Percentiles rank a stretch among this genome's conserved stretches.
phyloP scores from a whole-genome alignment of 2,888 invertebrate genomes.

The Acanthacorydalis orientalis region DNA sequence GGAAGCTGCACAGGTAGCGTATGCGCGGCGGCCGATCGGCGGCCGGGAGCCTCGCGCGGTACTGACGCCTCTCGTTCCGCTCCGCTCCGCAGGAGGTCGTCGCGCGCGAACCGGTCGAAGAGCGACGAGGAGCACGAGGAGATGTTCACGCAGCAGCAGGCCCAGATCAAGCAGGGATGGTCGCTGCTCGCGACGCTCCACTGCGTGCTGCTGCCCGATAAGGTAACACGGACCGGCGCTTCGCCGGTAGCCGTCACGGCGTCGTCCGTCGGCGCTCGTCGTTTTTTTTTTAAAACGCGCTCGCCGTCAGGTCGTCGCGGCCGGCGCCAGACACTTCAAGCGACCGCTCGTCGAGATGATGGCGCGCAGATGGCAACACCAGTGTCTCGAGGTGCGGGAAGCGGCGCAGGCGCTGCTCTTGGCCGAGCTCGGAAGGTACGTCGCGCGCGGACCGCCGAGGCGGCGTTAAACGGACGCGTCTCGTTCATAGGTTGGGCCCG shows the following conservation, averaged over 20 bases:
- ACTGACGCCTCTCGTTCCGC: no score
- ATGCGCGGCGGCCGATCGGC: no score
- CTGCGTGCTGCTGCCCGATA: constrained; percentile 88
- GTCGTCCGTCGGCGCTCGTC: no score
- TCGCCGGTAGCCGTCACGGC: constrained; percentile 39
- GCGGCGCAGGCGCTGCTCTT: constrained; percentile 90
- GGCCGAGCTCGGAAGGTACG: constrained; percentile 70
- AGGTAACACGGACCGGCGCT: constrained; percentile 43
- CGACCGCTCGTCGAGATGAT: constrained; percentile 96
- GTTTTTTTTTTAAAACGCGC: no score
- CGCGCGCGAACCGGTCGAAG: constrained; percentile 47
- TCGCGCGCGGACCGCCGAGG: constrained; percentile 74
- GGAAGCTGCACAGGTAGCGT: constrained; percentile 51
- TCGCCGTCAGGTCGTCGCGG: constrained; percentile 23
- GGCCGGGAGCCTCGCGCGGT: no score
- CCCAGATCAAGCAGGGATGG: constrained; percentile 95
- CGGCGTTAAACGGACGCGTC: constrained; percentile 26
- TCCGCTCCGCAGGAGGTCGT: constrained; percentile 44
- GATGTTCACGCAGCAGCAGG: constrained; percentile 68
- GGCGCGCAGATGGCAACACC: constrained; percentile 96
- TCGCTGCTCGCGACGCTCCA: constrained; percentile 89
- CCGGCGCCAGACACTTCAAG: constrained; percentile 66
- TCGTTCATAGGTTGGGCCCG: constrained; percentile 46
- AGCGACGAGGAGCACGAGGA: constrained; percentile 72
- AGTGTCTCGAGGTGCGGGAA: constrained; percentile 92